Base-by-base conservation (phyloP, 1,140 invertebrate species). In the Ceratina japonica region DNA sequence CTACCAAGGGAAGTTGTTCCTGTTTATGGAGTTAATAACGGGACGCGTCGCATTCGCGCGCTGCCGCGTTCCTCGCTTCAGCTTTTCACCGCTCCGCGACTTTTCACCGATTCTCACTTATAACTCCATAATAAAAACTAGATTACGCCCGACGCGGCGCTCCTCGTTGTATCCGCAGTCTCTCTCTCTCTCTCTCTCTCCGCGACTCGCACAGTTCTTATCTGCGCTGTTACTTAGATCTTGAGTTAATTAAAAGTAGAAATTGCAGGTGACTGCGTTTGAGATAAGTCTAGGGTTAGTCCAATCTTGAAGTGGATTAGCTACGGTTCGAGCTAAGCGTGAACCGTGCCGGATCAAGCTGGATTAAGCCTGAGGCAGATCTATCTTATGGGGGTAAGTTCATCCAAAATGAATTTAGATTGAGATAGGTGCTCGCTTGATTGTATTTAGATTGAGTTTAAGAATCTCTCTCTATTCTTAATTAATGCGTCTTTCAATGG, bases 1-100 rank as follows among this genome's bases (percentile, higher is more conserved):
- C 37, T 72, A 24, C 22, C 51, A 20, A 16, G 7, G 37, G 27
- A 71, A 61, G 31, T 72, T 72, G 31, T 31, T 18, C 20, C 18
- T 72, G 56, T 72, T 72, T 7, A 24, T 71, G 31, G 3, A 71
- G 54, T 71, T 72, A 72, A 61, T 61, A 61, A 72, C 56, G 16
- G 16, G 16, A 24, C 37, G 20, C 59, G 10, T 22, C 27, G 62
- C 37, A 37, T 22, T 20, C 20, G 27, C 3, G 13, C 16, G 1
- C 2, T 0, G 15, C 0, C 31, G n/a, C 1, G 24, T 68, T 16
- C 37, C 3, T 27, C 1, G 15, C 15, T 49, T n/a, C 18, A 0
- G 10, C 8, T 61, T 59, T 72, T 49, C 7, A 15, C 13, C 37
- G 37, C 10, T n/a, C 37, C 5, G 2, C 10, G 37, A 44, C 37